Base-by-base conservation (phyloP, 2,888 invertebrate genomes). In the Criorhina ranunculi region DNA sequence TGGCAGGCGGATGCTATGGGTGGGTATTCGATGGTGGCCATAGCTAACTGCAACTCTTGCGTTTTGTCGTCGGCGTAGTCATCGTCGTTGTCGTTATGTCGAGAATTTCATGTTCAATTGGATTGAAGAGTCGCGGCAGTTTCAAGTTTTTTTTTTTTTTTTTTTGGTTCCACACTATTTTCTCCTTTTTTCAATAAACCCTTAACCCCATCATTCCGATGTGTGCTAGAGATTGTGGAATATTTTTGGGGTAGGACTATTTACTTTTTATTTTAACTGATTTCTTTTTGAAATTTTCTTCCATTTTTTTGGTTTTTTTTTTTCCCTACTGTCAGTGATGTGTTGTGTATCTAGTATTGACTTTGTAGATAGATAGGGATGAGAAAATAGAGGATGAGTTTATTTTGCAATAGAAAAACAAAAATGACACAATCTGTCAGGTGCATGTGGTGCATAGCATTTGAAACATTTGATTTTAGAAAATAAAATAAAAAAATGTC, bases 31-130 rank as follows among this genome's bases (percentile, higher is more conserved):
- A 24, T 24, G 24, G 19, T 15, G 42, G 59, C 7, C 37, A 40
- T 49, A 51, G 72, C 66, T 55, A 46, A 78, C 66, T 70, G 64
- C 29, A 72, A 72, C 82, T 77, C 53, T 77, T 77, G 44, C 64
- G 66, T 49, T 73, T 35, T 44, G 62, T 62, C 55, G 49, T 62
- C 57, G 51, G 70, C 29, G 59, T 59, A 17, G 33, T 55, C 60
- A 11, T 59, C 29, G 12, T 44, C 46, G 35, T 57, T 9, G 19
- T 12, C 40, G 55, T 57, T 59, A 42, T 57, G 35, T 66, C 37
- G 60, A 44, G 67, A 73, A 79, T 69, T 73, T 64, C 73, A 83
- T 83, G 73, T 79, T 83, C 79, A 83, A 83, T 83, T 75, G 79
- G 72, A 78, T 67, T 73, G 67, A 67, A 73, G 60, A 67, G 62